Conservation (phyloP, 1,140 invertebrate species). For the Gryllus bimaculatus region DNA sequence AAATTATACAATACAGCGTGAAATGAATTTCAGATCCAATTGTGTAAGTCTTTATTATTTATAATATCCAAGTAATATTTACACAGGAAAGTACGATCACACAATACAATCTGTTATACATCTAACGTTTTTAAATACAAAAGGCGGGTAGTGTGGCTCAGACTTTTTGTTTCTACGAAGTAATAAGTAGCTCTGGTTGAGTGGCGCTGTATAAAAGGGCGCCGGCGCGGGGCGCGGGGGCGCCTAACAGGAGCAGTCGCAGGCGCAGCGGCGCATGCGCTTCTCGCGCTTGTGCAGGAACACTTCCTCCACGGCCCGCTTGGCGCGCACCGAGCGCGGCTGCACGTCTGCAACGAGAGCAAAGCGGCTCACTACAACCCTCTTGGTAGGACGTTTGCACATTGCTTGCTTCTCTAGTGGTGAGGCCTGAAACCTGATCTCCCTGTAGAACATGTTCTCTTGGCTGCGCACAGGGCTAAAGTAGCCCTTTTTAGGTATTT, state of each 20-base stretch:
- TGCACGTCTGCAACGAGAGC: conserved; percentile 44
- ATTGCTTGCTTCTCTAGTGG: too few relatives aligned
- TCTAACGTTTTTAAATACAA: neutral
- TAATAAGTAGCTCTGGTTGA: neutral
- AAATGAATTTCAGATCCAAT: neutral
- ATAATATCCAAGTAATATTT: neutral
- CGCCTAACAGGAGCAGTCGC: conserved; percentile 47
- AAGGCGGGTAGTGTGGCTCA: neutral
- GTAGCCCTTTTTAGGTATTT: too few relatives aligned
- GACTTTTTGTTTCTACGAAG: neutral
- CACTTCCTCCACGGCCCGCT: conserved; percentile 40
- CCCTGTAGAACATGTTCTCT: too few relatives aligned
- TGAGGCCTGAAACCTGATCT: too few relatives aligned
- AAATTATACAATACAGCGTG: neutral
- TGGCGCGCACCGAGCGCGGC: conserved; percentile 47
- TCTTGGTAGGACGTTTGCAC: too few relatives aligned
- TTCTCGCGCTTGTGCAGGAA: conserved; percentile 35
- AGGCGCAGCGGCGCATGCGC: conserved; percentile 49
- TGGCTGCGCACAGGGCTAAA: too few relatives aligned
- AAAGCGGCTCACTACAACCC: too few relatives aligned
- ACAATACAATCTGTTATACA: neutral
- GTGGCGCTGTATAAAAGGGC: neutral
- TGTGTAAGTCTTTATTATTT: neutral
- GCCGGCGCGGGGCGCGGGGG: too few relatives aligned
- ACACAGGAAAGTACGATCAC: neutral